Conservation (phyloP, 1,140 invertebrate genomes). For the Eciton burchellii region DNA sequence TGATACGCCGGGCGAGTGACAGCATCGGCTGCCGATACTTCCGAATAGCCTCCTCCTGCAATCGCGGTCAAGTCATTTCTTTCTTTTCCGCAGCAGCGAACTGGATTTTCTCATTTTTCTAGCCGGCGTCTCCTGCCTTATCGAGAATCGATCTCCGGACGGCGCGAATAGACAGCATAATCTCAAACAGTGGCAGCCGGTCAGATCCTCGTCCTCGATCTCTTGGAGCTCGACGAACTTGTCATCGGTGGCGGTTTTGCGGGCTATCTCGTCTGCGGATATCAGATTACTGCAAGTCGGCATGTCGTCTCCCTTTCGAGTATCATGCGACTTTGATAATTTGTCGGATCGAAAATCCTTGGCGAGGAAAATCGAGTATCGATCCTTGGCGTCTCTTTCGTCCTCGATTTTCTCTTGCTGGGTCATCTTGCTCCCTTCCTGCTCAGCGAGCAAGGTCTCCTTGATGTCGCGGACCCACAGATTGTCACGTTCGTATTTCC, state of each 20-base stretch:
- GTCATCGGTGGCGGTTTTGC: background rate
- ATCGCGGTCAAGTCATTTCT: constrained; percentile 33
- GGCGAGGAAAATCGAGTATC: constrained; percentile 28
- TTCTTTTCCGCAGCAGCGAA: constrained; percentile 42
- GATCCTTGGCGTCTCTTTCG: constrained; percentile 12
- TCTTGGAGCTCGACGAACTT: background rate
- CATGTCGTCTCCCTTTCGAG: background rate
- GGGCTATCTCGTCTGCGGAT: background rate
- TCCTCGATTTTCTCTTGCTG: background rate
- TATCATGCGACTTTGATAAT: background rate
- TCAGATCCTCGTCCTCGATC: background rate
- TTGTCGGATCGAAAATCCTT: constrained; percentile 6
- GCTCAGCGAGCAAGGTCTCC: background rate
- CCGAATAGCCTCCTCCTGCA: background rate
- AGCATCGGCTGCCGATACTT: constrained; percentile 35
- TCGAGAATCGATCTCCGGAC: constrained; percentile 24
- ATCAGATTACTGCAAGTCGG: background rate
- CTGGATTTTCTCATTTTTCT: constrained; percentile 48
- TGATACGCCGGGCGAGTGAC: constrained; percentile 9
- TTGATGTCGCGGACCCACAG: constrained; percentile 54
- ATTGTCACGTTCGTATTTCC: constrained; percentile 56
- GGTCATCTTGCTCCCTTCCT: background rate
- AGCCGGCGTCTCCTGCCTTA: background rate
- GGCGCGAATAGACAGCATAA: constrained; percentile 65
- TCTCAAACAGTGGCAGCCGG: constrained; percentile 69